A percentile compares a stretch with the other conserved stretches of the same genome.
Conservation (phyloP, 2,888 invertebrate genomes). For the Cybosia mesomella region DNA sequence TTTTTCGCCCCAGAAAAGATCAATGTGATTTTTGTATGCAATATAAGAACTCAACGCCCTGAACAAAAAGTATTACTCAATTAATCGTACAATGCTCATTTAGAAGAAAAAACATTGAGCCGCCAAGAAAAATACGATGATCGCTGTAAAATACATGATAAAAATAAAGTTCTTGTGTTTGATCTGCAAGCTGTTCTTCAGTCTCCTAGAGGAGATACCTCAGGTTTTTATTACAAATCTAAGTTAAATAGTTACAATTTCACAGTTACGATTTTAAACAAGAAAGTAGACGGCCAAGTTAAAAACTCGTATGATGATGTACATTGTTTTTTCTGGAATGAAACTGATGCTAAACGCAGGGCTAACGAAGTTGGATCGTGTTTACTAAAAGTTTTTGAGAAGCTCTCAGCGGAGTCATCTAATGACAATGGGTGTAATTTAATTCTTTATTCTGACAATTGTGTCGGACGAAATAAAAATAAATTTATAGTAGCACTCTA, state of each 20-base stretch:
- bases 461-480: conserved; percentile 11
- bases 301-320: conserved; percentile 6
- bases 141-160: conserved; percentile 36
- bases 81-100: conserved; percentile 1
- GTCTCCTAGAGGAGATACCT: conserved; percentile 24
- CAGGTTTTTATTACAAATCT: background rate
- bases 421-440: conserved; percentile 31
- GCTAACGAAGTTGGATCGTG: conserved; percentile 45
- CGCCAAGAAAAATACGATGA: conserved; percentile 22
- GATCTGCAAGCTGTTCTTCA: conserved; percentile 45
- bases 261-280: conserved; percentile 38
- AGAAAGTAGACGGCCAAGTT: conserved; percentile 27
- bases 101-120: background rate
- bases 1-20: conserved; percentile 4
- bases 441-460: conserved; percentile 18
- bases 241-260: conserved; percentile 40
- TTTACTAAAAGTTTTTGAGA: conserved; percentile 21
- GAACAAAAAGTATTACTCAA: background rate
- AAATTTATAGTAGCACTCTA: conserved; percentile 11
- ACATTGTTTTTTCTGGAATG: conserved; percentile 40
- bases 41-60: background rate
- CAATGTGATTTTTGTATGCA: conserved; percentile 4
- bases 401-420: conserved; percentile 12
- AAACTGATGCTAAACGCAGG: conserved; percentile 44
- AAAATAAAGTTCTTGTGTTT: conserved; percentile 36